phyloP scores from a whole-genome alignment of 1,140 invertebrate genomes.

The Aphidius ervi region DNA sequence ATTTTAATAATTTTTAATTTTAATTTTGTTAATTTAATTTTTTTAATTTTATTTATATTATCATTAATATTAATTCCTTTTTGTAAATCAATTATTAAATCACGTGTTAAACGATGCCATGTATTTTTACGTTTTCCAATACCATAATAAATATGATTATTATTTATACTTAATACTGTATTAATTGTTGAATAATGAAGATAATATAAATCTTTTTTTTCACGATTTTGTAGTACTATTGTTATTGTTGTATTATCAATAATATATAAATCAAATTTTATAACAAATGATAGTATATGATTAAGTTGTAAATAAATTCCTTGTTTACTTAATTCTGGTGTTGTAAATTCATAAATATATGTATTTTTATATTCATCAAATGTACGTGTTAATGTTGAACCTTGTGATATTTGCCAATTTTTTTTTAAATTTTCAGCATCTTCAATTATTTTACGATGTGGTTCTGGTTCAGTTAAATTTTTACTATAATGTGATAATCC shows the following conservation, averaged over 20 bases:
- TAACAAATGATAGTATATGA: conserved; percentile 71
- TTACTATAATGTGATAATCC: conserved; percentile 96
- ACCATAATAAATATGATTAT: conserved; percentile 80
- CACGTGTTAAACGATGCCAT: conserved; percentile 82
- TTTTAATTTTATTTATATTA: conserved; percentile 51
- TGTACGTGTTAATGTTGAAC: conserved; percentile 60
- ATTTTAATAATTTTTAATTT: conserved; percentile 71
- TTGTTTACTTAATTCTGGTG: conserved; percentile 64
- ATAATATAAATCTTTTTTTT: conserved; percentile 71
- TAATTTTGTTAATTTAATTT: conserved; percentile 66
- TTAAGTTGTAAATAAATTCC: conserved; percentile 69
- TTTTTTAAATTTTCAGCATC: conserved; percentile 64
- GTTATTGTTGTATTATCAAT: conserved; percentile 77
- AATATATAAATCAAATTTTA: conserved; percentile 70
- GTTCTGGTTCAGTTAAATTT: conserved; percentile 77
- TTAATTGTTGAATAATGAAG: conserved; percentile 75
- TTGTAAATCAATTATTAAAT: conserved; percentile 86
- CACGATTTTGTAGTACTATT: conserved; percentile 71
- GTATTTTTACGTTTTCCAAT: conserved; percentile 63
- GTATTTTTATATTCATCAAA: conserved; percentile 57
- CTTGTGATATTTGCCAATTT: conserved; percentile 65
- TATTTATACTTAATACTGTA: conserved; percentile 67
- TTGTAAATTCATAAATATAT: conserved; percentile 67
- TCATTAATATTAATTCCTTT: conserved; percentile 71
- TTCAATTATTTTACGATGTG: conserved; percentile 66